Conservation (phyloP, 1,140 invertebrate species). For the Araneus ventricosus region DNA sequence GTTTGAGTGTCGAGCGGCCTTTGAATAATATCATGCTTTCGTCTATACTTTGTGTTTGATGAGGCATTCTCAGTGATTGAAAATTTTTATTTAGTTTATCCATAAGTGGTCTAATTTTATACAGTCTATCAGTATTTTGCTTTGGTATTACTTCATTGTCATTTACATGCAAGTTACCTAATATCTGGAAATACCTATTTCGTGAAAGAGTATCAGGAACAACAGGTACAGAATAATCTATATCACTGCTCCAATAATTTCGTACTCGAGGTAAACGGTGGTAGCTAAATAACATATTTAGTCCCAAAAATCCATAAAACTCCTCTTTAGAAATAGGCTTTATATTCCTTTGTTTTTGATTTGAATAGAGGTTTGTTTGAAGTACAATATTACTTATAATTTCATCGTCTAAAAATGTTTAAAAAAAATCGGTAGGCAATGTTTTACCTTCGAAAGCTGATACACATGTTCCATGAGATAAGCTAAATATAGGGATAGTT, state of each 20-base stretch:
- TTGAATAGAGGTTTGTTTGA: slow-evolving; percentile 31
- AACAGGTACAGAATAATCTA: slow-evolving; percentile 8
- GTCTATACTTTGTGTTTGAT: slow-evolving; percentile 35
- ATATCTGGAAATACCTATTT: neutral
- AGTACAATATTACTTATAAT: slow-evolving; percentile 24
- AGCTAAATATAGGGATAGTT: slow-evolving; percentile 40
- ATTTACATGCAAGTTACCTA: no score
- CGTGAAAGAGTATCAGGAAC: neutral
- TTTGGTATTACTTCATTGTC: no score
- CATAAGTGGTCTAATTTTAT: no score
- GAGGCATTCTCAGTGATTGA: neutral
- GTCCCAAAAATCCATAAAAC: neutral
- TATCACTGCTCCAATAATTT: slow-evolving; percentile 31
- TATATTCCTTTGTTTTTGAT: slow-evolving; percentile 24
- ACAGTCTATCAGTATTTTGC: no score
- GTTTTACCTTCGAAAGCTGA: neutral
- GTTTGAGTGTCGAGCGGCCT: neutral
- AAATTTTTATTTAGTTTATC: no score
- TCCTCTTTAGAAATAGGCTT: neutral
- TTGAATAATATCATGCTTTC: slow-evolving; percentile 52
- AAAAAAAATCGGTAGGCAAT: slow-evolving; percentile 33
- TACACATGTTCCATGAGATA: neutral
- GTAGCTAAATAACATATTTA: neutral
- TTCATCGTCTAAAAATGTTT: slow-evolving; percentile 28
- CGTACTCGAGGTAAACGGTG: neutral